Percentiles rank a stretch among this genome's conserved stretches.
Evolutionary conservation across 2,888 invertebrate genomes (phyloP).

Genomic region (Polia nebulosa): DNA sequence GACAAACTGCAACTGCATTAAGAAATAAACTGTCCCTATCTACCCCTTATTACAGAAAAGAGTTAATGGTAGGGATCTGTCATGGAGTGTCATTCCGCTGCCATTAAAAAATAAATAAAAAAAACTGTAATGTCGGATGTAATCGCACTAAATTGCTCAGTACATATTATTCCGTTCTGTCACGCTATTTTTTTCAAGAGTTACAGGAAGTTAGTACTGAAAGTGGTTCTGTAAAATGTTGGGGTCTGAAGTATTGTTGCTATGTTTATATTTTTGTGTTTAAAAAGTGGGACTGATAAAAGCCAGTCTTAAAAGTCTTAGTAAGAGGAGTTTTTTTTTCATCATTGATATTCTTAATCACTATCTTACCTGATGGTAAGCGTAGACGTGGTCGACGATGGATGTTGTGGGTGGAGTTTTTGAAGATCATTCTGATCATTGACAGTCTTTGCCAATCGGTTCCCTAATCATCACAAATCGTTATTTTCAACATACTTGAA

Average conservation of each 20-base stretch:
- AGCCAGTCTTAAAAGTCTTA: too few species aligned
- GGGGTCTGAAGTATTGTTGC: not conserved
- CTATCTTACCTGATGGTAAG: too few species aligned
- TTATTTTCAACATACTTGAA: too few species aligned
- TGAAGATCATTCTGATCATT: too few species aligned
- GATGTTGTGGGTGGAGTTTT: too few species aligned
- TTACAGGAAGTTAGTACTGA: slow-evolving; percentile 8
- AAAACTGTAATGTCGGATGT: slow-evolving; percentile 47
- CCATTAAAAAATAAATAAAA: slow-evolving; percentile 47
- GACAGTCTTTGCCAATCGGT: too few species aligned
- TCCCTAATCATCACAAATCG: too few species aligned
- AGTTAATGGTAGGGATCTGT: slow-evolving; percentile 47
- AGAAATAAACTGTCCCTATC: slow-evolving; percentile 38
- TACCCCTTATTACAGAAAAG: slow-evolving; percentile 19
- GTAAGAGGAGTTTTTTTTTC: not conserved
- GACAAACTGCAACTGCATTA: slow-evolving; percentile 20
- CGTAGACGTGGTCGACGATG: too few species aligned
- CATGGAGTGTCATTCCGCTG: slow-evolving; percentile 46
- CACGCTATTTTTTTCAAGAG: slow-evolving; percentile 54
- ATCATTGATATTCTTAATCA: too few species aligned
- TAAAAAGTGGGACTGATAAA: not conserved
- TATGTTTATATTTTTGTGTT: not conserved
- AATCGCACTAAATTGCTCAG: slow-evolving; percentile 55
- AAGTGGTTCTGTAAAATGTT: slow-evolving; percentile 1
- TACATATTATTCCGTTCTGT: slow-evolving; percentile 51